phyloP scores from a whole-genome alignment of 2,888 invertebrate species.

The Ditylenchus weischeri region DNA sequence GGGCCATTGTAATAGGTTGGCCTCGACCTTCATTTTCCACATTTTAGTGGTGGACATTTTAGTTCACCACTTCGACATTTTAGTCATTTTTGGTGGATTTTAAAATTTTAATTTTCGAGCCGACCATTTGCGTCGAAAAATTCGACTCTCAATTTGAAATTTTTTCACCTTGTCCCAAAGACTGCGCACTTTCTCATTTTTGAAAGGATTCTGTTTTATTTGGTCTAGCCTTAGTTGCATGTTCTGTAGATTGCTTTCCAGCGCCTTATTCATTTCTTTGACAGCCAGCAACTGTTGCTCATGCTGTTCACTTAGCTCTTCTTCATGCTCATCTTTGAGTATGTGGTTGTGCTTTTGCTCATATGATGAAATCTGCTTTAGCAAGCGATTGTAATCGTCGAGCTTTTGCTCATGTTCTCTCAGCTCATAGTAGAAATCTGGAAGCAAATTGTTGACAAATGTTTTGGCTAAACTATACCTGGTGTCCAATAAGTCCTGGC shows the following conservation, averaged over 20 bases:
- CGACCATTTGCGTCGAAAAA: no score
- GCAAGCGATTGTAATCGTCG: conserved; percentile 26
- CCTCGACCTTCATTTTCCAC: no score
- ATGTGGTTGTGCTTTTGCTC: conserved; percentile 7
- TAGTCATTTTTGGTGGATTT: no score
- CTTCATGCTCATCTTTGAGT: conserved; percentile 7
- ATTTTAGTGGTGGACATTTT: no score
- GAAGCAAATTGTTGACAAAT: no score
- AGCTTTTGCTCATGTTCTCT: conserved; percentile 23
- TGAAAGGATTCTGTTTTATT: conserved; percentile 40
- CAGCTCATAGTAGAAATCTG: conserved; percentile 22
- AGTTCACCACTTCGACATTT: no score
- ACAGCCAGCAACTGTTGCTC: conserved; percentile 9
- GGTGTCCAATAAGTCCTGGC: no score
- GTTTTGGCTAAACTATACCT: no score
- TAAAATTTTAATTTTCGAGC: no score
- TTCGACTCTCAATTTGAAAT: no score
- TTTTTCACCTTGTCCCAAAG: conserved; percentile 45
- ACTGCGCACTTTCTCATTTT: conserved; percentile 42
- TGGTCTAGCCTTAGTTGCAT: conserved; percentile 23
- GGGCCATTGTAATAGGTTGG: no score
- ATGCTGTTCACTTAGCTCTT: conserved; percentile 25
- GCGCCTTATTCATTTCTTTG: conserved; percentile 25
- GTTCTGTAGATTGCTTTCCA: conserved; percentile 27
- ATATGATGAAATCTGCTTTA: neutral